Percentiles rank a stretch among this genome's conserved stretches.
phyloP scores from a whole-genome alignment of 2,113 vertebrate species.

The Pteronura brasiliensis region DNA sequence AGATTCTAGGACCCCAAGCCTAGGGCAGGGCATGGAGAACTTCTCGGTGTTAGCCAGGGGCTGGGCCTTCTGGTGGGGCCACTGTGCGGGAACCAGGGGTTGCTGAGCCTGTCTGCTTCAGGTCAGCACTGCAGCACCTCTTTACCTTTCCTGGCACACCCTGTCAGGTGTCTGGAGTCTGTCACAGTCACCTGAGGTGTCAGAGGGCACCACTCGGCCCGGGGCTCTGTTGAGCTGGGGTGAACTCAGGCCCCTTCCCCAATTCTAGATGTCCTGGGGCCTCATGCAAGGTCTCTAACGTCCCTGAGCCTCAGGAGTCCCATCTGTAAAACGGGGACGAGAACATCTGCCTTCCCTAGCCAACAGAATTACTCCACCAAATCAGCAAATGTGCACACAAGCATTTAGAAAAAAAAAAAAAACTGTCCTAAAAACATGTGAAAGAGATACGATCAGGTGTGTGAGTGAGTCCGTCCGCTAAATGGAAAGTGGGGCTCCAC shows the following conservation, averaged over 20 bases:
- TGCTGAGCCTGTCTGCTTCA: background rate
- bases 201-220: background rate
- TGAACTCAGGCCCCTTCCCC: background rate
- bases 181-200: background rate
- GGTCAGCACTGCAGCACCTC: background rate
- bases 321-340: background rate
- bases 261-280: background rate
- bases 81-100: no score
- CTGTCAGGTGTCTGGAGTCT: background rate
- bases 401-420: background rate
- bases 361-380: background rate
- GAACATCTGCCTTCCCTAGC: background rate
- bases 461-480: background rate
- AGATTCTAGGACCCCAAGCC: background rate
- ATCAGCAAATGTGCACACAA: background rate
- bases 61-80: background rate
- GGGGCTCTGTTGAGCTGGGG: background rate
- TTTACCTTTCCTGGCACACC: background rate
- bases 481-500: conserved; percentile 9
- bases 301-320: background rate
- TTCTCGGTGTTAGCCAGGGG: background rate
- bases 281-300: background rate
- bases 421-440: background rate
- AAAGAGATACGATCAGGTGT: background rate
- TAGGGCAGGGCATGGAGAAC: background rate